Evolutionary conservation across 2,113 vertebrate genomes (phyloP).

Genomic region (Synodontis membranacea): DNA sequence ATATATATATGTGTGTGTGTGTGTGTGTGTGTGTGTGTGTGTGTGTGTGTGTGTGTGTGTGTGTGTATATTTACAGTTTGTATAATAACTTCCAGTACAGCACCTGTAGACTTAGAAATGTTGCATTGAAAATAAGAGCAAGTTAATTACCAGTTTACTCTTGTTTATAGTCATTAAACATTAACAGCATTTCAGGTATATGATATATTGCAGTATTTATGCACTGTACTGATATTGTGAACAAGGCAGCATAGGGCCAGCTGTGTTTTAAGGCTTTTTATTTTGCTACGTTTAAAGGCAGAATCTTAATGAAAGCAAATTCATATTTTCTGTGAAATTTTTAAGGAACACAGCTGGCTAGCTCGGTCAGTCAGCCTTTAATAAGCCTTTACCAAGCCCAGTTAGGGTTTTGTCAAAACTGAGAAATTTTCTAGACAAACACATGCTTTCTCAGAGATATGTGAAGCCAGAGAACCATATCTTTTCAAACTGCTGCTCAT

Average conservation of each 20-base stretch:
- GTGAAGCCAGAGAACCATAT: neutral
- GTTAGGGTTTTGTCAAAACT: neutral
- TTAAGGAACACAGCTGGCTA: neutral
- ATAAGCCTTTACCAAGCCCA: neutral
- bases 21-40: no score
- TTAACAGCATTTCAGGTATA: neutral
- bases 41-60: no score
- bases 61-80: no score
- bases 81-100: neutral
- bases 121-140: neutral
- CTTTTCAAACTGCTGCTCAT: neutral
- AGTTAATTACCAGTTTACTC: neutral
- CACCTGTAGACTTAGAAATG: neutral
- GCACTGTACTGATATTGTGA: neutral
- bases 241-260: neutral
- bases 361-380: neutral
- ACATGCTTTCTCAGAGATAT: neutral
- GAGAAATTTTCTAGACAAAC: neutral
- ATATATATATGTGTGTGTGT: no score
- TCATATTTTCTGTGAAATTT: neutral
- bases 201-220: neutral
- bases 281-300: neutral
- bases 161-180: neutral
- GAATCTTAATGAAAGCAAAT: neutral
- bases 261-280: neutral